phyloP scores from a whole-genome alignment of 1,140 invertebrate species.

The Ganaspis sp. region DNA sequence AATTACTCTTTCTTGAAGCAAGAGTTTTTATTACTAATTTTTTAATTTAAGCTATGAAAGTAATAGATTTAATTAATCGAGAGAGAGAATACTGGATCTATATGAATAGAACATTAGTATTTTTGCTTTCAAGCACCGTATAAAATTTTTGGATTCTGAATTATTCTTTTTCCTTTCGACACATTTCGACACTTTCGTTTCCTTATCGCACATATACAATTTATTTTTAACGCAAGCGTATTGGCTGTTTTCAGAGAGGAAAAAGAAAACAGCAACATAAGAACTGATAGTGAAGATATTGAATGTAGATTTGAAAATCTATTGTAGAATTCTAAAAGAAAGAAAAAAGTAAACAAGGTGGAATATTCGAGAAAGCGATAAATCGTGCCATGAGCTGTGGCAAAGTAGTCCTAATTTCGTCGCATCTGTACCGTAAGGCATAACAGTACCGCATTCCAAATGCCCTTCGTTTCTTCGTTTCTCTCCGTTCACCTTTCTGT shows the following conservation, averaged over 20 bases:
- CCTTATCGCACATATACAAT: too few species aligned
- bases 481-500: slow-evolving; percentile 66
- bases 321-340: slow-evolving; percentile 24
- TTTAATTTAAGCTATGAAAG: too few species aligned
- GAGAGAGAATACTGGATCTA: too few species aligned
- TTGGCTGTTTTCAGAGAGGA: too few species aligned
- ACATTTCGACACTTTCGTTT: neutral
- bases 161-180: neutral
- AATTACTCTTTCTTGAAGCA: neutral
- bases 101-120: neutral
- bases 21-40: neutral
- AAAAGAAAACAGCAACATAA: too few species aligned
- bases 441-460: slow-evolving; percentile 75
- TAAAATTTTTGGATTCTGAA: neutral
- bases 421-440: slow-evolving; percentile 72
- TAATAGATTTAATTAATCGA: neutral
- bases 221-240: too few species aligned
- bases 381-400: slow-evolving; percentile 56
- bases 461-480: slow-evolving; percentile 72
- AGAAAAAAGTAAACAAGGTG: slow-evolving; percentile 27
- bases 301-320: slow-evolving; percentile 8
- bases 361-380: slow-evolving; percentile 55
- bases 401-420: slow-evolving; percentile 75
- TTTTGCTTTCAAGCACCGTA: neutral
- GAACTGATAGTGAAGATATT: slow-evolving; percentile 34